Base-by-base conservation (phyloP, 1,140 invertebrate species). In the Choristoneura fumiferana region DNA sequence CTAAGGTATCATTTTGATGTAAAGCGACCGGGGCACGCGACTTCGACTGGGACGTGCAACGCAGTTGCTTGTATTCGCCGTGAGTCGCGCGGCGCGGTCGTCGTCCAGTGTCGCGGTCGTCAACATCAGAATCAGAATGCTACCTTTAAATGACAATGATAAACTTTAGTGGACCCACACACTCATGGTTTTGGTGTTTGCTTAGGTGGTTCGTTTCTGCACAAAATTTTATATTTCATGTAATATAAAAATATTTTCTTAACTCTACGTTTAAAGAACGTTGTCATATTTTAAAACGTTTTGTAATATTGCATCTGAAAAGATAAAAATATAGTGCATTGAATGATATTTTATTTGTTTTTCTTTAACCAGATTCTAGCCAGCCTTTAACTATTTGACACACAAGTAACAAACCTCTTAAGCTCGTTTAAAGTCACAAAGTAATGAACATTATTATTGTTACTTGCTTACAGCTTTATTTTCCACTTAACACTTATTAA, bases 291-390 rank as follows among this genome's bases (percentile, higher is more conserved):
- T 56, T 53, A 52, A 39, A 58, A 58, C 13, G n/a, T 57, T 59
- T 57, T 65, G 59, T 65, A 65, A 60, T 61, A 58, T 54, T 76
- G 66, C 78, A 74, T 80, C 67, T 77, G 65, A 76, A 65, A 69
- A 58, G 63, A 71, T 63, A 55, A 81, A n/a, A 78, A 80, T 79
- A 83, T 77, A 83, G 76, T 68, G 71, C 74, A 83, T 80, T 78
- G 73, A 60, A 71, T 72, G 67, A 63, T 56, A 45, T 76, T 72
- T 76, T 71, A 63, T 70, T 79, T 63, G 8, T 57, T 37, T 8
- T 49, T n/a, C n/a, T n/a, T n/a, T n/a, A 13, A 13, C 9, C 14
- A 15, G 17, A 40, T 40, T 18, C 29, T 18, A 22, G 4, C 39
- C 8, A 1, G 4, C 2, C 15, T 43, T 13, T 34, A 12, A 45